Evolutionary conservation across 2,888 invertebrate genomes (phyloP).

Genomic region (Hirtodrosophila duncani): DNA sequence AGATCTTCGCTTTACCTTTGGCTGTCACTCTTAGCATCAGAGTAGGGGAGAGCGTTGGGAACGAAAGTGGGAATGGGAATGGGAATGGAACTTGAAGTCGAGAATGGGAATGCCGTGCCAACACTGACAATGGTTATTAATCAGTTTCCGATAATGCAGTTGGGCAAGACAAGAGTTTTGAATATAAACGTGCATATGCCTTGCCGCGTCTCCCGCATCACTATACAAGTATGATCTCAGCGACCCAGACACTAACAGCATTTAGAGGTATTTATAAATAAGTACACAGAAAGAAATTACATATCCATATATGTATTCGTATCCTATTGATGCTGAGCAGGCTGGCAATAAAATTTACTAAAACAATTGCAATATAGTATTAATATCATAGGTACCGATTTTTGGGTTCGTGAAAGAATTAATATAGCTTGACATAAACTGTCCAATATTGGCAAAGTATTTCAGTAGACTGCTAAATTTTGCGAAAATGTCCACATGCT

Average conservation of each 20-base stretch:
- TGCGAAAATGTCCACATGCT: too few species aligned
- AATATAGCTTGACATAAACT: too few species aligned
- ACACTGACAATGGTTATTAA: slow-evolving; percentile 75
- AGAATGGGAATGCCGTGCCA: slow-evolving; percentile 35
- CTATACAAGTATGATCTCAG: slow-evolving; percentile 38
- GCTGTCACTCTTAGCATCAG: slow-evolving; percentile 31
- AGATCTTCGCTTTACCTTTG: slow-evolving; percentile 46
- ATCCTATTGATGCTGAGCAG: too few species aligned
- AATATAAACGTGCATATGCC: slow-evolving; percentile 42
- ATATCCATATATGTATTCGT: too few species aligned
- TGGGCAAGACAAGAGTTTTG: slow-evolving; percentile 60
- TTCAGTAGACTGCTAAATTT: too few species aligned
- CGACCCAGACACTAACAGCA: slow-evolving; percentile 4
- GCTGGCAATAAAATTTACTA: too few species aligned
- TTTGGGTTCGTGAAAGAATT: too few species aligned
- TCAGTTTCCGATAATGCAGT: slow-evolving; percentile 76
- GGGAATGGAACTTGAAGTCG: slow-evolving; percentile 21
- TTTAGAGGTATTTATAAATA: background rate
- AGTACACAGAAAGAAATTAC: too few species aligned
- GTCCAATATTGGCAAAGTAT: too few species aligned
- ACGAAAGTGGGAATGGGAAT: slow-evolving; percentile 18
- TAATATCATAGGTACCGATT: too few species aligned
- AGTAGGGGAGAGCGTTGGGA: slow-evolving; percentile 7
- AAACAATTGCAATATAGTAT: too few species aligned
- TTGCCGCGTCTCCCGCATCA: slow-evolving; percentile 28